Conservation (phyloP, 92 coral and sea anemone genomes). For the Bergia puertoricense region DNA sequence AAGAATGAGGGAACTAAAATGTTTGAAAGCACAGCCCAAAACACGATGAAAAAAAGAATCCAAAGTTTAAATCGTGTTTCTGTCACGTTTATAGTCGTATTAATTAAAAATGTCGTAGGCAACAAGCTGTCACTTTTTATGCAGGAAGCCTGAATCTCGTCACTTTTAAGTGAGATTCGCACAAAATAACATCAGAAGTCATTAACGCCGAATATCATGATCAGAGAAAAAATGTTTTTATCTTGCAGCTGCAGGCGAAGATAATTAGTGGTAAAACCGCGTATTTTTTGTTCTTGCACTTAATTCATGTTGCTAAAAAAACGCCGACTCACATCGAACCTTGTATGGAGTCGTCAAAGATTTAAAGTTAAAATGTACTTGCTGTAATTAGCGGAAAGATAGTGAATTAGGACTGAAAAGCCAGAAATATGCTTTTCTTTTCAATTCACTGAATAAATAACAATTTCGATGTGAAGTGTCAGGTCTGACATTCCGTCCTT, state of each 20-base stretch:
- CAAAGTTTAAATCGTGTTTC: neutral
- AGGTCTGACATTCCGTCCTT: neutral
- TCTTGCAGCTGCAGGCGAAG: slow-evolving; percentile 11
- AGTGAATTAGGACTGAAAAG: neutral
- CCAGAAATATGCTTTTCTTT: slow-evolving; percentile 4
- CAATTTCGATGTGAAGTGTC: slow-evolving; percentile 30
- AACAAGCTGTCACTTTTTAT: neutral
- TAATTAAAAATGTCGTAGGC: slow-evolving; percentile 10
- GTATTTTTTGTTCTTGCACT: neutral
- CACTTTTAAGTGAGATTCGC: slow-evolving; percentile 14
- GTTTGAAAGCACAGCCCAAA: neutral
- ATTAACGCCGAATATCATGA: slow-evolving; percentile 2
- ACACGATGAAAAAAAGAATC: neutral
- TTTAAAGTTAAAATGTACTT: slow-evolving; percentile 1
- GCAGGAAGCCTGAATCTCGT: slow-evolving; percentile 34
- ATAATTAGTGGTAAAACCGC: slow-evolving; percentile 1
- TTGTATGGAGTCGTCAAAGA: neutral
- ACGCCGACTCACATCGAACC: slow-evolving; percentile 6
- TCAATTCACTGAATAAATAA: slow-evolving; percentile 29
- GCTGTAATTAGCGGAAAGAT: neutral
- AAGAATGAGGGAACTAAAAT: neutral
- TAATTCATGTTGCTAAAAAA: slow-evolving; percentile 14
- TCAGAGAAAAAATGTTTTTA: slow-evolving; percentile 18
- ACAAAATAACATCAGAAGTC: neutral
- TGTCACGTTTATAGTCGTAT: slow-evolving; percentile 19